phyloP scores from a whole-genome alignment of 2,113 vertebrate species.

The Planiliza haematocheilus region DNA sequence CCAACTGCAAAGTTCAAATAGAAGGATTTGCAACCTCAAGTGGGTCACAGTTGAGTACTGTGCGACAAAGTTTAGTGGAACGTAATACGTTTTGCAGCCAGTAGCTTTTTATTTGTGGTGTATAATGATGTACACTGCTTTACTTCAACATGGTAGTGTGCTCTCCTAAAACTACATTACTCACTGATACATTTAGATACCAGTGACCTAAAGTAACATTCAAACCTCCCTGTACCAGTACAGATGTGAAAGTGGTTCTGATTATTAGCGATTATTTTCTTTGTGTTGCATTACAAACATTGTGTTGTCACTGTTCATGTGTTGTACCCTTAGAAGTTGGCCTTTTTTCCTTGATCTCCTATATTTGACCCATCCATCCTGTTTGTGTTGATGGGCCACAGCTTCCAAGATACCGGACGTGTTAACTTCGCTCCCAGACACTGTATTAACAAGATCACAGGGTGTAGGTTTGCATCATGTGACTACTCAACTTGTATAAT shows the following conservation, averaged over 20 bases:
- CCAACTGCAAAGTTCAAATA: neutral
- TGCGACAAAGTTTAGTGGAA: too few relatives aligned
- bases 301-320: conserved; percentile 43
- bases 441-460: conserved; percentile 45
- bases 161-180: too few relatives aligned
- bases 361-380: conserved; percentile 34
- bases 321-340: conserved; percentile 41
- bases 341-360: conserved; percentile 40
- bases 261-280: too few relatives aligned
- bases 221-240: too few relatives aligned
- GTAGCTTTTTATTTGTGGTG: too few relatives aligned
- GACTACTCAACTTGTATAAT: conserved; percentile 80
- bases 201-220: too few relatives aligned
- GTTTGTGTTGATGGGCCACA: conserved; percentile 36
- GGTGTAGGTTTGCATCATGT: conserved; percentile 60
- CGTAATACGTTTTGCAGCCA: too few relatives aligned
- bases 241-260: too few relatives aligned
- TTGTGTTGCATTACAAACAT: neutral
- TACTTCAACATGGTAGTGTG: too few relatives aligned
- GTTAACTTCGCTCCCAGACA: conserved; percentile 48
- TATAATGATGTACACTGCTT: too few relatives aligned
- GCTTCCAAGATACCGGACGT: conserved; percentile 52
- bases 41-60: too few relatives aligned
- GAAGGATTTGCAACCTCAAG: neutral
- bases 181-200: too few relatives aligned